Percentiles rank a stretch among this genome's conserved stretches.
Conservation (phyloP, 2,113 vertebrate genomes). For the Tachysurus fulvidraco region DNA sequence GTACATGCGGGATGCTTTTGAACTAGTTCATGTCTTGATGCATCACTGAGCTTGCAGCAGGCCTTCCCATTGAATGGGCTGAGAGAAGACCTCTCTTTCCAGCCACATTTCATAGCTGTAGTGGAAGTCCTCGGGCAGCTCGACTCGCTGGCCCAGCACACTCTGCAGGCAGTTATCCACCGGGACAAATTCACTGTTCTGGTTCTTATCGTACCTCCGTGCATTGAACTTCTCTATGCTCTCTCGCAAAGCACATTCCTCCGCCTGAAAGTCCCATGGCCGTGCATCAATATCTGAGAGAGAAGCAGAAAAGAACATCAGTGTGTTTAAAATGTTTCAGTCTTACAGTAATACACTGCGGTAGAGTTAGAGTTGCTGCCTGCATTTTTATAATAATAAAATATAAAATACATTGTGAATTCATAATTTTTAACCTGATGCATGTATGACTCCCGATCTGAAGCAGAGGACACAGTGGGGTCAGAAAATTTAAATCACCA, state of each 20-base stretch:
- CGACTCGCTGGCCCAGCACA: conserved; percentile 87
- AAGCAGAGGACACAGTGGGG: neutral
- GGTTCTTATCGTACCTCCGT: conserved; percentile 84
- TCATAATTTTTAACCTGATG: neutral
- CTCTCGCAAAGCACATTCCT: conserved; percentile 92
- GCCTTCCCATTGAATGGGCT: conserved; percentile 96
- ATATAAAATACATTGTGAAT: neutral
- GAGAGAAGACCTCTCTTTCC: conserved; percentile 94
- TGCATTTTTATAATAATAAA: neutral
- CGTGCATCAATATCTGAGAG: conserved; percentile 89
- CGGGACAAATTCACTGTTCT: conserved; percentile 81
- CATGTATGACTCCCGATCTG: neutral
- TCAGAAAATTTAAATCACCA: neutral
- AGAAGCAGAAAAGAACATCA: neutral
- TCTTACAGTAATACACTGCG: neutral
- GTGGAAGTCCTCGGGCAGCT: conserved; percentile 90
- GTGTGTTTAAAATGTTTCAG: neutral
- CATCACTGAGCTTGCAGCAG: conserved; percentile 77
- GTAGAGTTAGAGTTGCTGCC: neutral
- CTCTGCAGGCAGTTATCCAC: conserved; percentile 99
- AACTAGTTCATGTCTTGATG: neutral
- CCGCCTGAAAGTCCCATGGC: conserved; percentile 98
- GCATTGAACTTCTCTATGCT: conserved; percentile 94
- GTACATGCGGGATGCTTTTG: conserved; percentile 15
- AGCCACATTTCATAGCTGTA: conserved; percentile 96